Conservation (phyloP, 2,888 invertebrate species). For the Phasia obesa region DNA sequence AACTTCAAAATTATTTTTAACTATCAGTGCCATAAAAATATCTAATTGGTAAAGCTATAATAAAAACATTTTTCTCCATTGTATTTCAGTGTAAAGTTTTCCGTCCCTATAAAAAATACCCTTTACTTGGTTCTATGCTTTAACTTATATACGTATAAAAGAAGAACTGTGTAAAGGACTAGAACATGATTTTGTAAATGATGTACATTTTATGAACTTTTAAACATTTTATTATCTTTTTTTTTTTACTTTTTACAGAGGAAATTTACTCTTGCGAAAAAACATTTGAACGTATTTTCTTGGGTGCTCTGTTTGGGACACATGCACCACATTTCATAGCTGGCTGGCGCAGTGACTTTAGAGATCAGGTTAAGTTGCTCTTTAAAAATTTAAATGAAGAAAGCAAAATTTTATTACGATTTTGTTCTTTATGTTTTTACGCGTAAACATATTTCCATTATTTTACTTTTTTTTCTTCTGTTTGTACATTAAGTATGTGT, state of each 20-base stretch:
- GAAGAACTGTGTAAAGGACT: too few relatives aligned
- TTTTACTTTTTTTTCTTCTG: not conserved
- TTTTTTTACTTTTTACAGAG: slow-evolving; percentile 73
- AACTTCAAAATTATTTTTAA: too few relatives aligned
- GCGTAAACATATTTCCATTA: not conserved
- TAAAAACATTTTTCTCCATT: too few relatives aligned
- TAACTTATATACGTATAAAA: too few relatives aligned
- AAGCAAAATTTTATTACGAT: slow-evolving; percentile 17
- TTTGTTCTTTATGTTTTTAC: not conserved
- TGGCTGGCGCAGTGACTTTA: slow-evolving; percentile 94
- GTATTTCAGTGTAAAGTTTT: too few relatives aligned
- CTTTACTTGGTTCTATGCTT: too few relatives aligned
- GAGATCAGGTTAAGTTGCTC: slow-evolving; percentile 83
- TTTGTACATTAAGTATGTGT: not conserved
- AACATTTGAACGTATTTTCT: slow-evolving; percentile 86
- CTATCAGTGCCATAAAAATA: too few relatives aligned
- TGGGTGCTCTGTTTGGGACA: slow-evolving; percentile 91
- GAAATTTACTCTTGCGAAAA: slow-evolving; percentile 86
- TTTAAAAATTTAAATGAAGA: slow-evolving; percentile 18
- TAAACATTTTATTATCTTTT: slow-evolving; percentile 20
- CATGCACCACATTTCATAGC: slow-evolving; percentile 91
- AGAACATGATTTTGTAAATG: too few relatives aligned
- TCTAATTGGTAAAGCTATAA: too few relatives aligned
- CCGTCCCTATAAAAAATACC: too few relatives aligned
- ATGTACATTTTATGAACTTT: not conserved